These are phyloP conservation scores for Vidua macroura DNA, from an alignment of 2,113 vertebrate genomes.

Conservation along the genomic window DNA sequence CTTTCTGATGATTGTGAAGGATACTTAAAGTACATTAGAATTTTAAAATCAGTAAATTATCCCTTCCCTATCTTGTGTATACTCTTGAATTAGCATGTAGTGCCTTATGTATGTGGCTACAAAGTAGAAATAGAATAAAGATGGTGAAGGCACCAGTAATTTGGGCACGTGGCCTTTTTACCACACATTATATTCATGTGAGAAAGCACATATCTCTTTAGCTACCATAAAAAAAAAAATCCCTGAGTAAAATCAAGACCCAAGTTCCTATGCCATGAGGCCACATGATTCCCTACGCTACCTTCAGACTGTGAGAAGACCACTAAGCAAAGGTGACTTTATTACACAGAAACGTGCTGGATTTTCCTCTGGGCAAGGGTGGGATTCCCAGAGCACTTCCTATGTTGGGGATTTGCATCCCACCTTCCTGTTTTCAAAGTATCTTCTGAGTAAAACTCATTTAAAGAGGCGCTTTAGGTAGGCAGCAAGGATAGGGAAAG, in stretches of 20 bases:
- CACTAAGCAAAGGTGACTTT: background rate
- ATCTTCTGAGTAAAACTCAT: background rate
- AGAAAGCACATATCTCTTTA: background rate
- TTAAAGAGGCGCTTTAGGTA: background rate
- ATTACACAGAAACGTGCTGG: background rate
- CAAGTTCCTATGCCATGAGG: background rate
- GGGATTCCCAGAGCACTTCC: background rate
- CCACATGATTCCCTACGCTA: accelerated
- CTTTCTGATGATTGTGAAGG: background rate
- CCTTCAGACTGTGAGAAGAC: background rate
- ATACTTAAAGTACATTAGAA: background rate
- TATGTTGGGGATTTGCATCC: background rate
- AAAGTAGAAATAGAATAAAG: background rate
- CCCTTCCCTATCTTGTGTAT: background rate
- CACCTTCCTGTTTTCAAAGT: background rate
- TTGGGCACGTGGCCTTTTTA: background rate
- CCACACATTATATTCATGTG: background rate
- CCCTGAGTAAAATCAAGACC: background rate
- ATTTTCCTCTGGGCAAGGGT: background rate
- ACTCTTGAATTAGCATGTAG: background rate
- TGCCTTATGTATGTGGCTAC: background rate
- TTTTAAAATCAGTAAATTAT: background rate
- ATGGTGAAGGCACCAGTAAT: background rate
- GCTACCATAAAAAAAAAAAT: background rate
- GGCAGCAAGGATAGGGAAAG: background rate